A percentile compares a stretch with the other conserved stretches of the same genome.
phyloP scores from a whole-genome alignment of 2,888 invertebrate species.

The Sicus ferrugineus region DNA sequence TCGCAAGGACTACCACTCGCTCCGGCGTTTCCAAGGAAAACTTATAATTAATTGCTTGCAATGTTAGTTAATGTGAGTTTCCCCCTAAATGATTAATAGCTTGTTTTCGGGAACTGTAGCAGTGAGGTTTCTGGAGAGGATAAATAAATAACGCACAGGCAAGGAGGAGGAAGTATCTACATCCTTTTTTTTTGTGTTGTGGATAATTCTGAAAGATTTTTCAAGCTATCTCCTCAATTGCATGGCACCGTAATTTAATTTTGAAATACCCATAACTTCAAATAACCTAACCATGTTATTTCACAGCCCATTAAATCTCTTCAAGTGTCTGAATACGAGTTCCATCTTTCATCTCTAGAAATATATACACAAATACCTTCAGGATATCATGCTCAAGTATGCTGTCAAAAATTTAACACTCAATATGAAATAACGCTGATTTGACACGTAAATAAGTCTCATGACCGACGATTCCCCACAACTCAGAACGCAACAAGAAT shows the following conservation, averaged over 20 bases:
- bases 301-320: neutral
- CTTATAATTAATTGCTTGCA: conserved; percentile 29
- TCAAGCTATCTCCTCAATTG: too few species aligned
- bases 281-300: too few species aligned
- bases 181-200: too few species aligned
- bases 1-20: neutral
- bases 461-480: neutral
- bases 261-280: too few species aligned
- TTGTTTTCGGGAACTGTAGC: neutral
- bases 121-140: neutral
- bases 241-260: too few species aligned
- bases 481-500: neutral
- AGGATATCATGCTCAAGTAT: neutral
- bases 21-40: conserved; percentile 35
- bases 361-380: neutral
- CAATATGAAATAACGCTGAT: neutral
- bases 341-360: neutral
- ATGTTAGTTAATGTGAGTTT: conserved; percentile 22
- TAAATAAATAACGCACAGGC: too few species aligned
- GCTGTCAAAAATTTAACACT: neutral
- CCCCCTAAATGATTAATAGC: conserved; percentile 17
- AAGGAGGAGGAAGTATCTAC: too few species aligned
- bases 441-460: conserved; percentile 10
- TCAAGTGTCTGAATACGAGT: neutral
- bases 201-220: too few species aligned